A percentile compares a stretch with the other conserved stretches of the same genome.
Evolutionary conservation across 2,888 invertebrate species (phyloP).

Genomic region (Phaonia tiefii): DNA sequence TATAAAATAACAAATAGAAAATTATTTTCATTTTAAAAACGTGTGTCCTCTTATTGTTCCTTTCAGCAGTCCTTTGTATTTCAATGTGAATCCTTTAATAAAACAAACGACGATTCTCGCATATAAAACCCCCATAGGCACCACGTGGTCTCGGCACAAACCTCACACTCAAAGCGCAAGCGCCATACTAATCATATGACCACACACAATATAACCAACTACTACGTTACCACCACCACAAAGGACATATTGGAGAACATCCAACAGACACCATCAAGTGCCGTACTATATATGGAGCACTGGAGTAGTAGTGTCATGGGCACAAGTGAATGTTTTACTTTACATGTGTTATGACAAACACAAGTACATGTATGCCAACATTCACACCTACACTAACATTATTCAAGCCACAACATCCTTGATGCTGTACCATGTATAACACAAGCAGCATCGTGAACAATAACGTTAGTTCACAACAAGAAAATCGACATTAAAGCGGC

Average conservation of each 20-base stretch:
- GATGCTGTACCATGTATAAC: not conserved
- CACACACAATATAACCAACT: too few species aligned
- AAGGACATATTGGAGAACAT: slow-evolving; percentile 26
- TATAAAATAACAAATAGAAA: not conserved
- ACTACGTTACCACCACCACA: too few species aligned
- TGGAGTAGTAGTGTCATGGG: slow-evolving; percentile 54
- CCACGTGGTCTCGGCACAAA: slow-evolving; percentile 48
- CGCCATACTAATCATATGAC: slow-evolving; percentile 12
- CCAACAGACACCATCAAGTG: slow-evolving; percentile 17
- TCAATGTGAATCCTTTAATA: too few species aligned
- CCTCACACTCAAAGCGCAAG: slow-evolving; percentile 34
- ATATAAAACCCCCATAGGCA: not conserved
- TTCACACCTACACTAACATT: not conserved
- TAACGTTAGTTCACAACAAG: not conserved
- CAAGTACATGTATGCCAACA: slow-evolving; percentile 11
- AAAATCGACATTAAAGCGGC: slow-evolving; percentile 18
- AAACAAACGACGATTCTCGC: not conserved
- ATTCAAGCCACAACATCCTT: not conserved
- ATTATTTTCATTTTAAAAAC: too few species aligned
- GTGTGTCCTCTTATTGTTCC: too few species aligned
- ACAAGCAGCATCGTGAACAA: not conserved
- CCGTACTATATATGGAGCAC: slow-evolving; percentile 46
- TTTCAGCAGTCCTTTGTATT: too few species aligned
- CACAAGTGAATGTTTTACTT: slow-evolving; percentile 44
- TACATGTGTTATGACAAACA: not conserved